Evolutionary conservation across 2,113 vertebrate genomes (phyloP), one percentile per base, ranked within the genome.

Genomic region (Bombycilla garrulus): DNA sequence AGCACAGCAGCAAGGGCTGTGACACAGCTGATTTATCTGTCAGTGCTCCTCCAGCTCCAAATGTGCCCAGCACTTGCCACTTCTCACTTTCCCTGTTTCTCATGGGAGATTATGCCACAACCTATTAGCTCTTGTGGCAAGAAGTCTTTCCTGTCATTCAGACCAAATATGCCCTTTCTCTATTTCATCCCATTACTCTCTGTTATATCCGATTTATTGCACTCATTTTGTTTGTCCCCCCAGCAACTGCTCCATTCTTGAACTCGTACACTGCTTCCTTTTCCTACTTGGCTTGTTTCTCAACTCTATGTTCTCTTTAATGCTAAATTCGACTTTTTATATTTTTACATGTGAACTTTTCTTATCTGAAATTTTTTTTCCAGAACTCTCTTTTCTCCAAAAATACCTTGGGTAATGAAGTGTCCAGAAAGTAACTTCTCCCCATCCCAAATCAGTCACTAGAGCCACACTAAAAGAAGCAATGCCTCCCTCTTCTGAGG

Each of bases 71-170:
- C 54, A n/a, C 67, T 73, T 77, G 58, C 88, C 82, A 81, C 51
- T 93, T 73, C 65, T 74, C 86, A 45, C 72, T 88, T 40, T 31
- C 80, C 56, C 69, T 31, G 3, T 81, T 88, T 93, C 95, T 86
- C 88, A 71, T 35, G 88, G 88, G 92, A 96, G 86, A 92, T 88
- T 81, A 90, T 90, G 88, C 94, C 91, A 94, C 79, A 96, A 84
- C 86, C 92, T 92, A 66, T 92, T 92, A 94, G 76, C 51, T 90
- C 88, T 60, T 1, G 1, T 44, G 64, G 88, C 8, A 83, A 81
- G 69, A 64, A 69, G 80, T 71, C 67, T 51, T 83, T 83, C 69
- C 65, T 78, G 69, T 74, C 88, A 88, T 51, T 81, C 60, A 92
- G 51, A 62, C 64, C 69, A 94, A 94, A 90, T 71, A 93, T 76